A percentile compares a stretch with the other conserved stretches of the same genome.
These are phyloP conservation scores for Cordilura impudica DNA, from an alignment of 2,888 invertebrate species.

Conservation along the genomic window DNA sequence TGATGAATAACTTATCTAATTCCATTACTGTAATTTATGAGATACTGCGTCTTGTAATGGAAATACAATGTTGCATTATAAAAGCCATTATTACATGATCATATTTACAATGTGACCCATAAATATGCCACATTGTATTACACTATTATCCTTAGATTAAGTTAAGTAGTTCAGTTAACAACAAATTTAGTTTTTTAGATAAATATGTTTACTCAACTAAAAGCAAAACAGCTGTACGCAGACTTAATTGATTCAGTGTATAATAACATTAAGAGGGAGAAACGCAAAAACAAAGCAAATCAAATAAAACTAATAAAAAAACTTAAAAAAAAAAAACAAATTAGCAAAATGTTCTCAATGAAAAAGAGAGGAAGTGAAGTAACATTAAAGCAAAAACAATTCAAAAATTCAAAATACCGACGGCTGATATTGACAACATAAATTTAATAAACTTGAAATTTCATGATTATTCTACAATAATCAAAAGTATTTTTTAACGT, in stretches of 20 bases:
- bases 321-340: neutral
- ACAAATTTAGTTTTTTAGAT: too few species aligned
- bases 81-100: too few species aligned
- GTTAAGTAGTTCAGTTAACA: too few species aligned
- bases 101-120: too few species aligned
- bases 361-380: neutral
- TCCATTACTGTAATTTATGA: too few species aligned
- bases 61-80: too few species aligned
- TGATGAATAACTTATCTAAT: too few species aligned
- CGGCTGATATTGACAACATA: constrained; percentile 34
- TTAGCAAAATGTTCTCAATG: neutral
- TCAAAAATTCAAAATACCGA: constrained; percentile 42
- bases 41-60: too few species aligned
- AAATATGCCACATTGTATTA: too few species aligned
- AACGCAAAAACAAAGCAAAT: neutral
- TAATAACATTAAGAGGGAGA: neutral
- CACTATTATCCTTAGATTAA: too few species aligned
- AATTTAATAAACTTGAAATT: neutral
- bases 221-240: constrained; percentile 33
- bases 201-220: too few species aligned
- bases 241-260: too few species aligned
- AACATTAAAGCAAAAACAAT: constrained; percentile 7
- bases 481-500: constrained; percentile 7
- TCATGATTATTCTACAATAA: neutral
- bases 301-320: neutral